A percentile compares a stretch with the other conserved stretches of the same genome.
These are phyloP conservation scores for Tetrao urogallus DNA, from an alignment of 2,113 vertebrate genomes.

Conservation along the genomic window DNA sequence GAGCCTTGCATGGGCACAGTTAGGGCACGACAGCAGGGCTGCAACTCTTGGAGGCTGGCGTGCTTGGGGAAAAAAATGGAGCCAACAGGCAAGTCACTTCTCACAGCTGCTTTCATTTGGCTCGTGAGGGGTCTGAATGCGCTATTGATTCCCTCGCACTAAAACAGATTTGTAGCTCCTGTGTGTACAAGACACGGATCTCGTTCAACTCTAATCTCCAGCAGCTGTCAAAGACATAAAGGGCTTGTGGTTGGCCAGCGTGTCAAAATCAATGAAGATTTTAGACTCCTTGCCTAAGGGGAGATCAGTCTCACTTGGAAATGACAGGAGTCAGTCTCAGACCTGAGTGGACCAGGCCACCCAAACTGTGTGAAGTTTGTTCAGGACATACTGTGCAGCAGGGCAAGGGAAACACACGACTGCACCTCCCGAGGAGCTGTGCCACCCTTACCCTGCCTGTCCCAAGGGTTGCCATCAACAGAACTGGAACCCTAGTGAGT, in stretches of 20 bases:
- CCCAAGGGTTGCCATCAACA: fast-evolving
- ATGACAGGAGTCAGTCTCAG: not conserved
- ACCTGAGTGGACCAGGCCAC: not conserved
- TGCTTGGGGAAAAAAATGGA: not conserved
- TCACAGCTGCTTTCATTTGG: slow-evolving; percentile 64
- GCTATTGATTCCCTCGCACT: slow-evolving; percentile 41
- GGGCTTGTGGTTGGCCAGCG: not conserved
- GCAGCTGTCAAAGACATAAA: slow-evolving; percentile 39
- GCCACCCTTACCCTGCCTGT: not conserved
- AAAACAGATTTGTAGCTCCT: slow-evolving; percentile 22
- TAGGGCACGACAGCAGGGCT: not conserved
- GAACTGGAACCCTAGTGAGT: not conserved
- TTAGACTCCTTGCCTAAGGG: not conserved
- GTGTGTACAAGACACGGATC: slow-evolving; percentile 4
- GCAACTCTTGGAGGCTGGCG: not conserved
- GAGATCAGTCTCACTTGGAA: not conserved
- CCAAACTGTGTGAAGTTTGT: not conserved
- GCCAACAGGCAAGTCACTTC: not conserved
- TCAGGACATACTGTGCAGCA: not conserved
- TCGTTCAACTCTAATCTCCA: slow-evolving; percentile 48
- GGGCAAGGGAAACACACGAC: not conserved
- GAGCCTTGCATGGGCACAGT: not conserved
- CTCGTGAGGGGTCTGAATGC: slow-evolving; percentile 40
- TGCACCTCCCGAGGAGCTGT: not conserved
- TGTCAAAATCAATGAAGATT: not conserved